Conservation (phyloP, 2,113 vertebrate species). For the Halcyon senegalensis region DNA sequence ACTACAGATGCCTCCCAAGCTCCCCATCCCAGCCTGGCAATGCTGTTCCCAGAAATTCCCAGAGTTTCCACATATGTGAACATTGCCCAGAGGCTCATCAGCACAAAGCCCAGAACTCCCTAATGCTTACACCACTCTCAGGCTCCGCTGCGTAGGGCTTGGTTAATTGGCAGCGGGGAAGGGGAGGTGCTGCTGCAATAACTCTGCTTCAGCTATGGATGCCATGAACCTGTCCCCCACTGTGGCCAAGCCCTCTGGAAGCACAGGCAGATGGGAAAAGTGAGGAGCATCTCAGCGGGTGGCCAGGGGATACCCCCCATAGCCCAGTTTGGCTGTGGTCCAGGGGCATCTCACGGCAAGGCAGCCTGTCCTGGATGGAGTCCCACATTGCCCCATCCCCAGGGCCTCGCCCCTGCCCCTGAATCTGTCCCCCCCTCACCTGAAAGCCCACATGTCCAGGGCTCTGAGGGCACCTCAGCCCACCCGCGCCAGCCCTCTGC, state of each 20-base stretch:
- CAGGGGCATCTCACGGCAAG: background rate
- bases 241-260: background rate
- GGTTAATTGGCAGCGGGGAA: background rate
- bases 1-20: rapidly evolving
- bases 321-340: rapidly evolving
- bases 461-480: too few relatives aligned
- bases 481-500: background rate
- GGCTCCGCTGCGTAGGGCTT: background rate
- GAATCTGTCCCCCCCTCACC: background rate
- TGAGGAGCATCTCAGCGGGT: rapidly evolving
- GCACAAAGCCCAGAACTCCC: background rate
- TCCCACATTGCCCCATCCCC: background rate
- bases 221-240: rapidly evolving
- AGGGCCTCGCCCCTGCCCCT: rapidly evolving
- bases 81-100: background rate
- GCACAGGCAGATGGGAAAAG: background rate
- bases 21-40: background rate
- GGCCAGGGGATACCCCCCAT: background rate
- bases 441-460: rapidly evolving
- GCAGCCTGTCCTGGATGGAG: background rate
- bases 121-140: rapidly evolving
- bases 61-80: rapidly evolving
- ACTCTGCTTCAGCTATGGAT: background rate
- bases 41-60: background rate
- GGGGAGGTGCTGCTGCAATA: background rate